phyloP scores from a whole-genome alignment of 2,113 vertebrate species.

The mouse (Mus musculus) region GRCm39 chr10:100073001-100073500 shows the following conservation, averaged over 20 bases:
- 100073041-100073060: constrained; percentile 9
- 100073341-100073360: background rate
- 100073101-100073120: constrained; percentile 26
- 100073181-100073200: background rate
- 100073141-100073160: constrained; percentile 47
- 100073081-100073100: background rate
- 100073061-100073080: background rate
- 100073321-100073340: background rate
- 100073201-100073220: background rate
- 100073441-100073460: background rate
- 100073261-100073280: background rate
- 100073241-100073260: background rate
- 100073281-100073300: background rate
- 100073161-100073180: background rate
- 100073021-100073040: constrained; percentile 6
- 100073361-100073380: background rate
- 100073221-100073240: background rate
- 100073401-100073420: background rate
- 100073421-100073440: background rate
- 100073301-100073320: background rate
- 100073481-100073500: background rate
- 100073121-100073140: constrained; percentile 19
- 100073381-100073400: background rate
- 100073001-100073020: background rate
- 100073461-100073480: background rate